Percentiles rank a stretch among this genome's conserved stretches.
These are phyloP conservation scores for Epiblema foenella DNA, from an alignment of 2,888 invertebrate genomes.

Conservation along the genomic window DNA sequence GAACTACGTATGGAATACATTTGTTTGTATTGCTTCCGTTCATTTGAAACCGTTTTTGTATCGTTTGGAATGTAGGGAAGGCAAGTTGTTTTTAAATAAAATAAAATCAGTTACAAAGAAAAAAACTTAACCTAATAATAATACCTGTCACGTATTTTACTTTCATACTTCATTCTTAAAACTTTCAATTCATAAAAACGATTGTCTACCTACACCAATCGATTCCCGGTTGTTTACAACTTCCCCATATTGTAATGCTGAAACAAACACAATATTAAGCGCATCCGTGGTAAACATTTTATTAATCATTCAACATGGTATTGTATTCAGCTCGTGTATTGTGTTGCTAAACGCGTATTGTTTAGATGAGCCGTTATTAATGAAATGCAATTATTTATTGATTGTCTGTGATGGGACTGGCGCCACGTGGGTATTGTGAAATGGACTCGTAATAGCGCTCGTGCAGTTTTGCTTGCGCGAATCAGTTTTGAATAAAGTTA, in stretches of 20 bases:
- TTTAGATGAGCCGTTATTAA: conserved; percentile 48
- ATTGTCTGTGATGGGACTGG: conserved; percentile 54
- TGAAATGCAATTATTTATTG: conserved; percentile 61
- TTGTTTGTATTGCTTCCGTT: conserved; percentile 28
- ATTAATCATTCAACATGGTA: conserved; percentile 30
- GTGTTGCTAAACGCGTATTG: conserved; percentile 56
- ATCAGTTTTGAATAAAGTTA: not conserved
- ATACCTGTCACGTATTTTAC: not conserved
- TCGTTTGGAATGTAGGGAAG: not conserved
- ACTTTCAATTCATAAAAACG: not conserved
- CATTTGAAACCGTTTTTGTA: conserved; percentile 17
- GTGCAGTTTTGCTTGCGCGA: conserved; percentile 7
- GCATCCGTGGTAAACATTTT: conserved; percentile 36
- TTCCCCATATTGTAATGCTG: conserved; percentile 29
- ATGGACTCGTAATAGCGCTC: not conserved
- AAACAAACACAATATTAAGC: conserved; percentile 16
- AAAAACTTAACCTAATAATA: not conserved
- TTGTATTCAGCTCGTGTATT: conserved; percentile 48
- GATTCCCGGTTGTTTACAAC: conserved; percentile 45
- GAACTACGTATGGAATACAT: conserved; percentile 21
- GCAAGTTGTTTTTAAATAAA: not conserved
- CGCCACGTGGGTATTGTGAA: conserved; percentile 41
- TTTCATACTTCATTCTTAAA: not conserved
- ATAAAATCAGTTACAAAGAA: not conserved
- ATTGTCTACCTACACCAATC: conserved; percentile 36